Percentiles rank a stretch among this genome's conserved stretches.
Conservation (phyloP, 2,888 invertebrate species). For the Euspilapteryx auroguttella region DNA sequence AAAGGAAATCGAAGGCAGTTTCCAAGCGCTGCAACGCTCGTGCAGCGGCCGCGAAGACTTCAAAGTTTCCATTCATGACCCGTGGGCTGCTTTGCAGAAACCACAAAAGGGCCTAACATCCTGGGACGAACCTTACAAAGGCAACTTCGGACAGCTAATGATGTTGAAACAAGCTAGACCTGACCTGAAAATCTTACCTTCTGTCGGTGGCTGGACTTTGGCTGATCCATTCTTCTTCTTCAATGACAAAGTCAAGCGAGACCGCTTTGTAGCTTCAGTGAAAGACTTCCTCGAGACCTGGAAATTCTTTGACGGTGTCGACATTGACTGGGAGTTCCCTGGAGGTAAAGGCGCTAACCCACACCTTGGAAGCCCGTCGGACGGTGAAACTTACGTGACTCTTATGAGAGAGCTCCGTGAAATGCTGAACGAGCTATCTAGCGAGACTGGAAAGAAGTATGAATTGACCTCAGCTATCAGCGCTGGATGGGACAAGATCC, state of each 20-base stretch:
- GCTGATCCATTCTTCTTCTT: constrained; percentile 55
- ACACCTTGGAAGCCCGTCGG: constrained; percentile 38
- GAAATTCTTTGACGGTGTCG: constrained; percentile 55
- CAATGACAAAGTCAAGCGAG: constrained; percentile 34
- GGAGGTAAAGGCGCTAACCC: constrained; percentile 53
- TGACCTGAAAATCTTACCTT: constrained; percentile 44
- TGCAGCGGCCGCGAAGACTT: constrained; percentile 52
- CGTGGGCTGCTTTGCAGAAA: constrained; percentile 52
- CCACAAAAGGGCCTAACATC: constrained; percentile 46
- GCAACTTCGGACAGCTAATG: constrained; percentile 52
- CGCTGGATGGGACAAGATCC: constrained; percentile 53
- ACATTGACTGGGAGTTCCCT: constrained; percentile 56
- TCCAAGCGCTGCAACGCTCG: constrained; percentile 47
- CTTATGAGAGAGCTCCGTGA: constrained; percentile 45
- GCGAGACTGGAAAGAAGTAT: constrained; percentile 41
- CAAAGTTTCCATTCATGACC: constrained; percentile 50
- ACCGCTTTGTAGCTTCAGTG: constrained; percentile 42
- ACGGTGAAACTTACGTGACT: constrained; percentile 35
- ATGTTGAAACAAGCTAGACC: constrained; percentile 46
- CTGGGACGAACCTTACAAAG: constrained; percentile 55
- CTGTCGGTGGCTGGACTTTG: constrained; percentile 48
- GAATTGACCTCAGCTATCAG: constrained; percentile 54
- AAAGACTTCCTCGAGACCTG: constrained; percentile 48
- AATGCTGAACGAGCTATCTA: constrained; percentile 41
- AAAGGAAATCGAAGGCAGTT: constrained; percentile 52